Evolutionary conservation across 2,888 invertebrate species (phyloP), one percentile per base, ranked within the genome.

Genomic region (Pseudococcus viburni): DNA sequence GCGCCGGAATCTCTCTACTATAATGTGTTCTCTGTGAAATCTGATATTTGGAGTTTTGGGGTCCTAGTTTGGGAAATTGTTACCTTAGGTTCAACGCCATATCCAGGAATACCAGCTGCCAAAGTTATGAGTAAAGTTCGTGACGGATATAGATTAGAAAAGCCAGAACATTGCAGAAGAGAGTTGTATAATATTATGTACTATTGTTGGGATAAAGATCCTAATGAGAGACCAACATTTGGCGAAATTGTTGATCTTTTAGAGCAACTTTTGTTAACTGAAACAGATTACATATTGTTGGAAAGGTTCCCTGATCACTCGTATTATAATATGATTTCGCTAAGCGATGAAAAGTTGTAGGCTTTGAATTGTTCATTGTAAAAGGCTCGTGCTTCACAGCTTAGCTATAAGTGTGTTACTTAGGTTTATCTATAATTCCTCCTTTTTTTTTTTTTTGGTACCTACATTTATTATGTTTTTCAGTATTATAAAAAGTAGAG

Each of bases 1-100:
- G 97, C 98, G 0, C 97, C 97, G 0, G 98, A 98, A 91, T 97
- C 98, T 0, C 94, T 98, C 1, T 97, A 96, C 91, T 98, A 98
- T 91, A 98, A 98, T 91, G 95, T 98, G 91, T 98, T 97, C 92
- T 97, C 97, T 15, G 95, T 96, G 1, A 97, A 98, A 92, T 97
- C 97, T 1, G 98, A 98, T 91, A 96, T 98, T 80, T 98, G 98
- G 98, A 97, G 98, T 90, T 98, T 98, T 91, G 98, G 98, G 0
- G 95, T 98, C 17, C 93, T 98, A 12, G 94, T 98, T 91, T 99
- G 98, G 98, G 98, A 98, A 92, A 97, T 98, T 85, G 97, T 98
- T 12, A 98, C 98, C 0, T 93, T 98, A 19, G 98, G 98, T 22
- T 97, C 98, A 42, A 98, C 98, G 86, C 98, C 98, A 0, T 98